Conservation (phyloP, 1,140 invertebrate species). For the Brachionus plicatilis region DNA sequence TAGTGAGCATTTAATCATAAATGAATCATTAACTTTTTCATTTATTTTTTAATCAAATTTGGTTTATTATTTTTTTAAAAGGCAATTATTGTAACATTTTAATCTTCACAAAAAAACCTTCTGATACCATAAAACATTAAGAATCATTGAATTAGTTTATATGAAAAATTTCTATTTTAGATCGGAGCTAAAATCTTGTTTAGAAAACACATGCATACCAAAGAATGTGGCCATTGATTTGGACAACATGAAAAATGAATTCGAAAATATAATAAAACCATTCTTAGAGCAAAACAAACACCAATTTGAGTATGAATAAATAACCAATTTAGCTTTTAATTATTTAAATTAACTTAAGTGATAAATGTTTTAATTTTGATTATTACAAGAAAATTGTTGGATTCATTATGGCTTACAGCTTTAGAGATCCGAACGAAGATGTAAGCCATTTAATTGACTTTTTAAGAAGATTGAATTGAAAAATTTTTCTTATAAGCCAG, state of each 20-base stretch:
- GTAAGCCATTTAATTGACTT: not conserved
- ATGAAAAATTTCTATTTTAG: constrained; percentile 42
- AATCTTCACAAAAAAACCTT: no score
- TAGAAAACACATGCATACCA: constrained; percentile 48
- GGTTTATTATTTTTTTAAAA: no score
- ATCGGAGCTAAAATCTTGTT: constrained; percentile 44
- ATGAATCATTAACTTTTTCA: no score
- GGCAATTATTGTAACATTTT: no score
- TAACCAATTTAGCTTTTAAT: not conserved
- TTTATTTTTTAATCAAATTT: no score
- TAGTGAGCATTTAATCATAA: no score
- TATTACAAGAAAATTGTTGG: constrained; percentile 55
- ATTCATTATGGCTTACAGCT: constrained; percentile 58
- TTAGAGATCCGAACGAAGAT: constrained; percentile 49
- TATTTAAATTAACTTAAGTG: constrained; percentile 42
- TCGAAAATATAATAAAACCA: constrained; percentile 48
- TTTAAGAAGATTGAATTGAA: not conserved
- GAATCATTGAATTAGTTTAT: no score
- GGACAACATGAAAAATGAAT: constrained; percentile 48
- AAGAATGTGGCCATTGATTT: constrained; percentile 48
- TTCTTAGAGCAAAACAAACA: constrained; percentile 49
- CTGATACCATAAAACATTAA: not conserved
- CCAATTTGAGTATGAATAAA: constrained; percentile 45
- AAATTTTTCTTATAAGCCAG: not conserved
- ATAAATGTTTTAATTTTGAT: constrained; percentile 45